Percentiles rank a stretch among this genome's conserved stretches.
phyloP scores from a whole-genome alignment of 2,113 vertebrate genomes.

The Suricata suricatta region DNA sequence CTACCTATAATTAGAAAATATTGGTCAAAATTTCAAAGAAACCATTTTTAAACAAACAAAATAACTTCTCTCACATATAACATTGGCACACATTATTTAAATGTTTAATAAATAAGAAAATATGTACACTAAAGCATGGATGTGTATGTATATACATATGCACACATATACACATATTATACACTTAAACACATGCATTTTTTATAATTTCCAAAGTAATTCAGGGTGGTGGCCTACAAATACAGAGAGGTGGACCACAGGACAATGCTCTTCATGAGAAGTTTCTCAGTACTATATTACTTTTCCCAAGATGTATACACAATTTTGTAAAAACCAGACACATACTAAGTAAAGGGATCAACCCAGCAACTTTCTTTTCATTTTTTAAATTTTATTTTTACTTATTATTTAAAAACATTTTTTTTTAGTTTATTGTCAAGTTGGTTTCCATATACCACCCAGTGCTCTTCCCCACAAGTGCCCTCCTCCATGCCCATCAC shows the following conservation, averaged over 20 bases:
- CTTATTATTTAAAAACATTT: too few relatives aligned
- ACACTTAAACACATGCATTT: background rate
- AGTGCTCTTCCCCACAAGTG: too few relatives aligned
- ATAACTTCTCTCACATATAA: background rate
- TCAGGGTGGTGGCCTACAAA: background rate
- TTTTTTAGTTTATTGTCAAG: too few relatives aligned
- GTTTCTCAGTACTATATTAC: background rate
- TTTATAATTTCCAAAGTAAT: constrained; percentile 14
- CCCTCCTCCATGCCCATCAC: too few relatives aligned
- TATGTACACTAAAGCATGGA: background rate
- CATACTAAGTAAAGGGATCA: background rate
- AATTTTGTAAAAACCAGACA: constrained; percentile 28
- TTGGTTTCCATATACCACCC: too few relatives aligned
- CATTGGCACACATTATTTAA: background rate
- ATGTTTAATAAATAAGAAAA: background rate
- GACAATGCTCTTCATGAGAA: background rate
- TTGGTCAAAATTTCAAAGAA: constrained; percentile 39
- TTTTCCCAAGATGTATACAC: background rate
- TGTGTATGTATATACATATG: background rate
- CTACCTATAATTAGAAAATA: constrained; percentile 89
- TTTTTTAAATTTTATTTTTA: too few relatives aligned
- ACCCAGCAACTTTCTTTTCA: background rate
- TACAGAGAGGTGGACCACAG: background rate
- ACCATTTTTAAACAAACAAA: constrained; percentile 33
- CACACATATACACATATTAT: background rate